Evolutionary conservation across 1,140 invertebrate species (phyloP).

Genomic region (Steinernema feltiae): DNA sequence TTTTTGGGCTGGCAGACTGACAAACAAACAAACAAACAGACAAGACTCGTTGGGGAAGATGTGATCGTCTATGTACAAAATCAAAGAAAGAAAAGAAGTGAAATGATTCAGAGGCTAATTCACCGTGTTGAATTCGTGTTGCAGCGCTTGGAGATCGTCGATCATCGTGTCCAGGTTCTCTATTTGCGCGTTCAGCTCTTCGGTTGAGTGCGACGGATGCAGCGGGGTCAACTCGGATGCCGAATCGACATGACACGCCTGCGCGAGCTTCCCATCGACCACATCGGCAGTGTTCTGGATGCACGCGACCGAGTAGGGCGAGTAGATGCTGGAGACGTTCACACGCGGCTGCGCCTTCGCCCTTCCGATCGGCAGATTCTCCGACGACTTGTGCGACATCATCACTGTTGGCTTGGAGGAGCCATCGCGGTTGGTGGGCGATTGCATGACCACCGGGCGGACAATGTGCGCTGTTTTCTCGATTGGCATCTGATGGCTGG

Average conservation of each 20-base stretch:
- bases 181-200: slow-evolving; percentile 39
- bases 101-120: background rate
- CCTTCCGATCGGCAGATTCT: slow-evolving; percentile 35
- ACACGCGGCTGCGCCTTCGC: slow-evolving; percentile 36
- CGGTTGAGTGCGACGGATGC: slow-evolving; percentile 28
- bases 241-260: background rate
- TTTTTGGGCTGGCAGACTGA: background rate
- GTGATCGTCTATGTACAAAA: background rate
- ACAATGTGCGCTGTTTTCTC: slow-evolving; percentile 6
- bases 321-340: slow-evolving; percentile 31
- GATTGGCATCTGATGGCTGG: background rate
- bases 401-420: slow-evolving; percentile 20
- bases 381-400: slow-evolving; percentile 2
- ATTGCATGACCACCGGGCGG: background rate
- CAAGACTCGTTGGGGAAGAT: background rate
- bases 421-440: slow-evolving; percentile 20
- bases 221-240: background rate
- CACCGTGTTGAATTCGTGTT: slow-evolving; percentile 33
- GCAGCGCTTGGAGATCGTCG: slow-evolving; percentile 35
- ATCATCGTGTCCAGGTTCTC: slow-evolving; percentile 40
- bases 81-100: background rate
- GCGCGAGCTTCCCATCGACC: background rate
- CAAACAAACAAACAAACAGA: background rate
- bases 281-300: slow-evolving; percentile 3
- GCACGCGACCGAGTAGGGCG: slow-evolving; percentile 20